Evolutionary conservation across 1,140 invertebrate genomes (phyloP).

Genomic region (Drosophila kohkoa): DNA sequence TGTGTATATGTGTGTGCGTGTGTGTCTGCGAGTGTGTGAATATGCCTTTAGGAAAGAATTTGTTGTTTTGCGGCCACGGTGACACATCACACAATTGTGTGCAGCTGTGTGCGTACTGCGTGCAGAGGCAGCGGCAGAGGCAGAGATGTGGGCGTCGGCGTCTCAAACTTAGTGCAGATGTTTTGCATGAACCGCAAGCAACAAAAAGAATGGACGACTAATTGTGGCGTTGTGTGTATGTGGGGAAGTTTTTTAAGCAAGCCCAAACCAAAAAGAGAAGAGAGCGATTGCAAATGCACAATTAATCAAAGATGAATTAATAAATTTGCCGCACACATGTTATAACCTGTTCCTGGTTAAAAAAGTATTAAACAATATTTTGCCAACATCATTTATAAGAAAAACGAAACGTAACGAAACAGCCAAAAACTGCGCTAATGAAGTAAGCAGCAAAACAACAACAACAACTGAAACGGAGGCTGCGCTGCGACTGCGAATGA

Average conservation of each 20-base stretch:
- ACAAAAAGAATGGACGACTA: constrained; percentile 36
- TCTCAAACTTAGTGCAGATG: constrained; percentile 48
- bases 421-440: constrained; percentile 69
- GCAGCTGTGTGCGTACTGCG: constrained; percentile 14
- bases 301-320: constrained; percentile 52
- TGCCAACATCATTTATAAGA: constrained; percentile 70
- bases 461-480: constrained; percentile 42
- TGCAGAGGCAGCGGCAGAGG: not conserved
- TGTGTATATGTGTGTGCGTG: constrained; percentile 31
- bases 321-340: constrained; percentile 15
- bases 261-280: not conserved
- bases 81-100: constrained; percentile 50
- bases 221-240: constrained; percentile 19
- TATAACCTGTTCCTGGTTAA: constrained; percentile 44
- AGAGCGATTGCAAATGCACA: constrained; percentile 17
- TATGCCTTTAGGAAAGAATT: constrained; percentile 67
- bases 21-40: constrained; percentile 50
- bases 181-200: constrained; percentile 30
- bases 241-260: constrained; percentile 7
- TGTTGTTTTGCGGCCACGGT: constrained; percentile 58
- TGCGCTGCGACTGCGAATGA: constrained; percentile 47
- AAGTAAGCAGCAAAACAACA: constrained; percentile 58
- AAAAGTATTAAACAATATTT: constrained; percentile 28
- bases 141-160: constrained; percentile 35
- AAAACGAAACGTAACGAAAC: constrained; percentile 33